Evolutionary conservation across 2,888 invertebrate species (phyloP).

Genomic region (Agriotes lineatus): DNA sequence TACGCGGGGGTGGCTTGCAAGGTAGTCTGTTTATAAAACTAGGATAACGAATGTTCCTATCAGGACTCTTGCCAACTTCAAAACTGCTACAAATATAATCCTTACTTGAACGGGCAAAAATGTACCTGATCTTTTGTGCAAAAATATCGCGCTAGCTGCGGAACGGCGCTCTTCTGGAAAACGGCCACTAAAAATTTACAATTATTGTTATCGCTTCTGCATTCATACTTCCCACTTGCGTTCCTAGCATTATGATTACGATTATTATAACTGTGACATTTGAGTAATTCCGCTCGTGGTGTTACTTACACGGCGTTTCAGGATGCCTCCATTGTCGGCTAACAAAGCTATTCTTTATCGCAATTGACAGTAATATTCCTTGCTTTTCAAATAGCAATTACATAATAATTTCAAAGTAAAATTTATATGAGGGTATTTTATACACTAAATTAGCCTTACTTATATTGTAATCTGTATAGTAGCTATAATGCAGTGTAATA

Average conservation of each 20-base stretch:
- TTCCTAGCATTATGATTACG: constrained; percentile 30
- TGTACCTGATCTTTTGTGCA: constrained; percentile 39
- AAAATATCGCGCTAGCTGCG: constrained; percentile 30
- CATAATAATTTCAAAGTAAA: too few relatives aligned
- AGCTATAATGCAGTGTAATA: too few relatives aligned
- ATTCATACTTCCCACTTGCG: constrained; percentile 35
- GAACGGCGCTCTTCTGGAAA: constrained; percentile 31
- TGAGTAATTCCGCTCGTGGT: constrained; percentile 23
- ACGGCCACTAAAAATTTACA: constrained; percentile 42
- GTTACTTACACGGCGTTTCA: background rate
- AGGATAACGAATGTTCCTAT: constrained; percentile 41
- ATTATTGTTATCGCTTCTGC: constrained; percentile 39
- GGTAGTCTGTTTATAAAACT: constrained; percentile 45
- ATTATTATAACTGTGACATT: constrained; percentile 32
- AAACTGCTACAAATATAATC: constrained; percentile 40
- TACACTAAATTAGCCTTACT: too few relatives aligned
- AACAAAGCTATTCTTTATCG: too few relatives aligned
- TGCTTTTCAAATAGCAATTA: too few relatives aligned
- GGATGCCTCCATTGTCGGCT: too few relatives aligned
- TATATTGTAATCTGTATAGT: too few relatives aligned
- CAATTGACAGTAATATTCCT: too few relatives aligned
- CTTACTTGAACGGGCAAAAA: constrained; percentile 40
- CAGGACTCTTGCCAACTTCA: constrained; percentile 43
- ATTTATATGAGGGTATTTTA: too few relatives aligned
- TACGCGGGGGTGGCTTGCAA: constrained; percentile 35